A percentile compares a stretch with the other conserved stretches of the same genome.
Conservation (phyloP, 2,113 vertebrate species). For the Malurus melanocephalus region DNA sequence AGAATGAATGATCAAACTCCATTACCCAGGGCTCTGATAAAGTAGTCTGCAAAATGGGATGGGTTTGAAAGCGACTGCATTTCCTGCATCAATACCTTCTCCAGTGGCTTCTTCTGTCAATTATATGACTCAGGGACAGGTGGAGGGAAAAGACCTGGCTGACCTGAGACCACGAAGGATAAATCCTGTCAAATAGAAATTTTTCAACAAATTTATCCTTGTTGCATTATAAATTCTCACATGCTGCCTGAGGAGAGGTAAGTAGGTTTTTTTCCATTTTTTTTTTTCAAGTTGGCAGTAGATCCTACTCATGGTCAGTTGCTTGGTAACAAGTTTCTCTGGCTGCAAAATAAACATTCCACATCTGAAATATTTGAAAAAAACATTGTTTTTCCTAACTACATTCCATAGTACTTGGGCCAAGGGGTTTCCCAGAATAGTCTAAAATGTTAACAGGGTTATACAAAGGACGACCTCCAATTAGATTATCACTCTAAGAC, state of each 20-base stretch:
- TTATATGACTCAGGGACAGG: neutral
- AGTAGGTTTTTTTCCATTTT: neutral
- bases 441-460: slow-evolving; percentile 32
- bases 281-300: neutral
- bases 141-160: neutral
- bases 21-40: neutral
- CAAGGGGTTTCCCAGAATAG: slow-evolving; percentile 49
- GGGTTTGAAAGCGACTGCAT: neutral
- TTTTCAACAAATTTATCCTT: neutral
- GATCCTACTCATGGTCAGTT: slow-evolving; percentile 35
- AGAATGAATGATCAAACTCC: neutral
- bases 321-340: slow-evolving; percentile 54
- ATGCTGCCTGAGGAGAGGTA: neutral
- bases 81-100: neutral
- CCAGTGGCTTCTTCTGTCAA: neutral
- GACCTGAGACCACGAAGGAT: neutral
- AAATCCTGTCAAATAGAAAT: neutral
- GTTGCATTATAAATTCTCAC: neutral
- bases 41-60: neutral
- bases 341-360: slow-evolving; percentile 62
- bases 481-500: neutral
- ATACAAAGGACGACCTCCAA: slow-evolving; percentile 1
- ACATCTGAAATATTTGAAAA: slow-evolving; percentile 56
- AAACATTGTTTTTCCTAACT: slow-evolving; percentile 58
- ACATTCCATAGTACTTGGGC: slow-evolving; percentile 36